Percentiles rank a stretch among this genome's conserved stretches.
Evolutionary conservation across 2,888 invertebrate genomes (phyloP).

Genomic region (Conistra vaccinii): DNA sequence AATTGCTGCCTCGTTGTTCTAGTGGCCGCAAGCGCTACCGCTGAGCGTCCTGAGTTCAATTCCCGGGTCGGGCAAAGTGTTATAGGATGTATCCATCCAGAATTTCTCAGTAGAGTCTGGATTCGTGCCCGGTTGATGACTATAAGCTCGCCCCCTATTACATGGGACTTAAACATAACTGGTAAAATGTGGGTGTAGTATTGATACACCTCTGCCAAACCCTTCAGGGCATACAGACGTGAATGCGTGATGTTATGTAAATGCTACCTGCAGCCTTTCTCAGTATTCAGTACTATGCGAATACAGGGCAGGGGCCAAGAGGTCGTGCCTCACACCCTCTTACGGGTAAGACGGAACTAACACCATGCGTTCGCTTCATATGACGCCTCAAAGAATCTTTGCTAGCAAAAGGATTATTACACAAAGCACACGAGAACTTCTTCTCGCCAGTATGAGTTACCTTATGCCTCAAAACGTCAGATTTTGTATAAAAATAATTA

Average conservation of each 20-base stretch:
- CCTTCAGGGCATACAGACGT: neutral
- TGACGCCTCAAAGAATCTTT: constrained; percentile 84
- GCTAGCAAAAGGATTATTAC: constrained; percentile 80
- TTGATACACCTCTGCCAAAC: neutral
- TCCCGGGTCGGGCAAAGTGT: neutral
- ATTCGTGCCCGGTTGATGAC: neutral
- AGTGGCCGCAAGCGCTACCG: neutral
- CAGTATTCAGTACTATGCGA: constrained; percentile 4
- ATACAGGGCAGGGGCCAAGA: constrained; percentile 20
- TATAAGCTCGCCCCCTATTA: neutral
- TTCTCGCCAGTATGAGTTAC: constrained; percentile 84
- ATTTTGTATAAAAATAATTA: constrained; percentile 82
- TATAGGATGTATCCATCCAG: neutral
- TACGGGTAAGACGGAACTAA: neutral
- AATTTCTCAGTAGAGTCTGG: neutral
- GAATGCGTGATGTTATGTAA: neutral
- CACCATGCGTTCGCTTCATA: constrained; percentile 78
- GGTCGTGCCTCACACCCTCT: neutral
- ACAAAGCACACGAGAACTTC: constrained; percentile 77
- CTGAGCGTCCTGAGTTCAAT: neutral
- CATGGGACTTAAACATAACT: no score
- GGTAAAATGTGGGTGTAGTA: neutral
- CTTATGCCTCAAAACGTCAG: constrained; percentile 79
- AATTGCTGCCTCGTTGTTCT: neutral
- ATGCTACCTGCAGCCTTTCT: no score